Conservation (phyloP, 2,113 vertebrate species). For the Lynx canadensis region DNA sequence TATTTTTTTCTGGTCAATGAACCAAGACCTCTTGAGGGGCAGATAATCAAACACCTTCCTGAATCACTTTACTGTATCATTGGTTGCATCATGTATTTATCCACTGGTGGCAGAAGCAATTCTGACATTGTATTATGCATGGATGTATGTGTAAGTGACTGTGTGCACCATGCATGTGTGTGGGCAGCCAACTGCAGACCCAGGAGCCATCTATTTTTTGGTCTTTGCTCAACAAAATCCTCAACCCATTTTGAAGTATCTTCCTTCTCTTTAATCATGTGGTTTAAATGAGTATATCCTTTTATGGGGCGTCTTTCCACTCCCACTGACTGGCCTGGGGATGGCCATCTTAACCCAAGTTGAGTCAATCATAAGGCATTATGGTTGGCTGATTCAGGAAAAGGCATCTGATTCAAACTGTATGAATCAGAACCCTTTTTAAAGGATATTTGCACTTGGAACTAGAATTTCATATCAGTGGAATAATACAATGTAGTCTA, state of each 20-base stretch:
- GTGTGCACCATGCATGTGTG: not conserved
- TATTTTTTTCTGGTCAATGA: not conserved
- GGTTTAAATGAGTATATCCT: not conserved
- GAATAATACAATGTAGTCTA: not conserved
- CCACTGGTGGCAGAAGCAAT: not conserved
- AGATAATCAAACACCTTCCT: not conserved
- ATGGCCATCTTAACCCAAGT: not conserved
- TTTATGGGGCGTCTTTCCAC: not conserved
- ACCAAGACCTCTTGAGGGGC: not conserved
- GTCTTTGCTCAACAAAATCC: not conserved
- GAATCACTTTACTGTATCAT: not conserved
- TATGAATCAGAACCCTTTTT: not conserved
- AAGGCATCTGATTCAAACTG: not conserved
- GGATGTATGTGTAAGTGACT: not conserved
- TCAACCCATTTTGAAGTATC: not conserved
- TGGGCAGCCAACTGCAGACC: not conserved
- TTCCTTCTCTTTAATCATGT: not conserved
- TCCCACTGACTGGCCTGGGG: not conserved
- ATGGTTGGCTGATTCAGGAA: not conserved
- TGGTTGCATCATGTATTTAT: not conserved
- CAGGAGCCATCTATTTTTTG: not conserved
- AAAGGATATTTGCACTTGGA: not conserved
- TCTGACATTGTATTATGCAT: not conserved
- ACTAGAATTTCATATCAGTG: not conserved
- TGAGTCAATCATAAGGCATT: not conserved